A percentile compares a stretch with the other conserved stretches of the same genome.
Conservation (phyloP, 2,797 vertebrate genomes). For the Psittacula derbiana region DNA sequence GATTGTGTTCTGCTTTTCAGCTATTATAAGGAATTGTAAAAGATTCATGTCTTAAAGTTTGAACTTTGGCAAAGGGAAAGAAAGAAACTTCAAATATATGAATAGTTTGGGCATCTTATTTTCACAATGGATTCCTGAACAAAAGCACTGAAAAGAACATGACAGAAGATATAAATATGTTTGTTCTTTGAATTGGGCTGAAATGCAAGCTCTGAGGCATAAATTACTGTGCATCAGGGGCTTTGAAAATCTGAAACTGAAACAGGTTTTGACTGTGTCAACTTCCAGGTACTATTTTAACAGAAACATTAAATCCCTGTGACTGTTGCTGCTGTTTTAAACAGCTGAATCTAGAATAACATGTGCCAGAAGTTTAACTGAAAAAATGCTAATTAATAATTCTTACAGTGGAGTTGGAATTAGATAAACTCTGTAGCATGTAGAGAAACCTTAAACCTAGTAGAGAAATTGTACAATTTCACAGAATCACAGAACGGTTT, state of each 20-base stretch:
- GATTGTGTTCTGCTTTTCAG: background rate
- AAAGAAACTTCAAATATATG: background rate
- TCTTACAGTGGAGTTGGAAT: background rate
- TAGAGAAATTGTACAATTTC: background rate
- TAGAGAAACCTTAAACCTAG: background rate
- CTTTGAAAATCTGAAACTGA: background rate
- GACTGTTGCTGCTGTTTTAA: background rate
- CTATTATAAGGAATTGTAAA: background rate
- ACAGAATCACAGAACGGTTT: background rate
- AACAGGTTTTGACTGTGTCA: background rate
- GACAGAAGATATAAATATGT: background rate
- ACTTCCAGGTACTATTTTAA: background rate
- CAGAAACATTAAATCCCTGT: background rate
- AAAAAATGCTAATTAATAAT: background rate
- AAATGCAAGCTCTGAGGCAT: background rate
- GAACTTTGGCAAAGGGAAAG: background rate
- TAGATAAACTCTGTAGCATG: background rate
- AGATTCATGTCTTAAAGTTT: background rate
- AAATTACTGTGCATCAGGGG: background rate
- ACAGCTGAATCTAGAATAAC: background rate
- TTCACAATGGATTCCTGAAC: background rate
- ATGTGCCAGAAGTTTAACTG: background rate
- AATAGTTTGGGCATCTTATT: background rate
- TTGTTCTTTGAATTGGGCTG: background rate
- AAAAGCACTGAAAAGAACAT: background rate